phyloP scores from a whole-genome alignment of 2,888 invertebrate genomes.

The Ypsolopha sequella region DNA sequence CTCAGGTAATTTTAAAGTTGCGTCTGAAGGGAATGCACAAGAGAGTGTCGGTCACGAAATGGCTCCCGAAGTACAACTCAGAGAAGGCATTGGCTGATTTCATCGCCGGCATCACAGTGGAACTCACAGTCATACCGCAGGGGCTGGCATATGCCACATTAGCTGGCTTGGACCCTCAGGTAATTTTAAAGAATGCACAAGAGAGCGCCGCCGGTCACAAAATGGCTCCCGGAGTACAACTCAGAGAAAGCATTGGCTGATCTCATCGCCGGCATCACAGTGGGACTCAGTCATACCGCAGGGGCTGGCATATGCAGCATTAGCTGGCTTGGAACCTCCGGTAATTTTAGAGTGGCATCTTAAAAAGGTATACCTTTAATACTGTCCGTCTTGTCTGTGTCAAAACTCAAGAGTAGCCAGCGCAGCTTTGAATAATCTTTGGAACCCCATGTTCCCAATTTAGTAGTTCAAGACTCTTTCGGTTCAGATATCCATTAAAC shows the following conservation, averaged over 20 bases:
- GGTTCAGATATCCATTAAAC: too few species aligned
- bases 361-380: too few species aligned
- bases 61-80: conserved; percentile 82
- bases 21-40: conserved; percentile 41
- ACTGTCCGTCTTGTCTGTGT: too few species aligned
- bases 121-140: conserved; percentile 93
- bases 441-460: too few species aligned
- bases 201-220: conserved; percentile 75
- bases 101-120: conserved; percentile 94
- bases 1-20: conserved; percentile 71
- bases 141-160: conserved; percentile 92
- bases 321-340: conserved; percentile 90
- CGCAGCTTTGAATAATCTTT: too few species aligned
- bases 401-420: too few species aligned
- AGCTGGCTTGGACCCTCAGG: conserved; percentile 89
- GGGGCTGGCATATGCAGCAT: conserved; percentile 90
- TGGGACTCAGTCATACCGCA: conserved; percentile 93
- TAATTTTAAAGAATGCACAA: conserved; percentile 49
- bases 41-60: conserved; percentile 76
- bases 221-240: conserved; percentile 83
- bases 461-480: too few species aligned
- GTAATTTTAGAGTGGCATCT: conserved; percentile 41
- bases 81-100: conserved; percentile 85
- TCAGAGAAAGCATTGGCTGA: conserved; percentile 84
- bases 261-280: conserved; percentile 91